Base-by-base conservation (phyloP, 2,113 vertebrate genomes). In the Nansenia antarctica region DNA sequence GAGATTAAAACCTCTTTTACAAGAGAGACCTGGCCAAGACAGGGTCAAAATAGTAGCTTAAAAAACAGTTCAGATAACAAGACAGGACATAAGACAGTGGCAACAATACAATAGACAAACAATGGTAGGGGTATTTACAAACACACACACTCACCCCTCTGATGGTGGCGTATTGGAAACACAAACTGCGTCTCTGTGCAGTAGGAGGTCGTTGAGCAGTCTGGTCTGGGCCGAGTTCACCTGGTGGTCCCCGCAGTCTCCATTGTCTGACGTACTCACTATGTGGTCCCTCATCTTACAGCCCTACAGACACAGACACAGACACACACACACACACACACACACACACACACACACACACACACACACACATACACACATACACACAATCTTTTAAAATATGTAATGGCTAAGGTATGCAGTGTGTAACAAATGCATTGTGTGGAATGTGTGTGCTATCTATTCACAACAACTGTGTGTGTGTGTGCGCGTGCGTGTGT, bases 211-310 rank as follows among this genome's bases (percentile, higher is more conserved):
- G 4, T 94, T 92, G 47, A 98, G 81, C 69, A 97, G 89, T 89
- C 88, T 89, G 77, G 82, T 82, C 79, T n/a, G n/a, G n/a, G n/a
- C n/a, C n/a, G n/a, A n/a, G n/a, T n/a, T n/a, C n/a, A n/a, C n/a
- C n/a, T 67, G 76, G 71, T 86, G 76, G 70, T 86, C 71, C 67
- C 89, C 85, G 7, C 85, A 87, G 81, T 91, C 85, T 74, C 79
- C 52, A 82, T 83, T 78, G 54, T 93, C 88, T 3, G 79, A 80
- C 3, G 90, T 52, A 32, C 73, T 88, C 54, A 96, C 92, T 4
- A 91, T 31, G 65, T 99, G 98, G 84, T 99, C 98, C 63, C 92
- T 91, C 82, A 93, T 90, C 91, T 93, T 93, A 90, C 98, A 99
- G 72, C 98, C 98, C 98, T 99, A 84, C n/a, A n/a, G n/a, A n/a